phyloP scores from a whole-genome alignment of 2,113 vertebrate species.

The Lathamus discolor region DNA sequence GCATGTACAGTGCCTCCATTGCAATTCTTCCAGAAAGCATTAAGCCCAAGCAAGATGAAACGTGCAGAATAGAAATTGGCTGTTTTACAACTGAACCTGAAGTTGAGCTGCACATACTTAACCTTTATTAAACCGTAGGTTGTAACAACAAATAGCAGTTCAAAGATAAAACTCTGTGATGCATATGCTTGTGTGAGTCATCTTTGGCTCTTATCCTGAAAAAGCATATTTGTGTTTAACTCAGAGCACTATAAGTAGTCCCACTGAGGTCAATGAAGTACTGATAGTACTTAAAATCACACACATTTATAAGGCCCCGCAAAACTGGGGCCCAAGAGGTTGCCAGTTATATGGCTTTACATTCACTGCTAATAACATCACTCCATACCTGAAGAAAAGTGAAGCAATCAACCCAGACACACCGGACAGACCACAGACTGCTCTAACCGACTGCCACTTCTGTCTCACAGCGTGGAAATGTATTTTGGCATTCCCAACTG shows the following conservation, averaged over 20 bases:
- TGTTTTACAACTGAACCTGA: neutral
- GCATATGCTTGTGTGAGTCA: neutral
- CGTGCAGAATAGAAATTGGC: neutral
- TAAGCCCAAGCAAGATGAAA: conserved; percentile 5
- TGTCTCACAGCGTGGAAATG: accelerated
- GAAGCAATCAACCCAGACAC: neutral
- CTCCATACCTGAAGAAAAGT: neutral
- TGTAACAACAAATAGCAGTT: neutral
- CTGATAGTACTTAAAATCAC: conserved; percentile 8
- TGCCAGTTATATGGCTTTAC: neutral
- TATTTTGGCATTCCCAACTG: neutral
- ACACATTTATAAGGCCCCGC: neutral
- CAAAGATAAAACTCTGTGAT: conserved; percentile 10
- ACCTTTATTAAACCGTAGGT: conserved; percentile 26
- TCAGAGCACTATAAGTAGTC: neutral
- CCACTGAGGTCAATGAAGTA: conserved; percentile 21
- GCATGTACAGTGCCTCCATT: neutral
- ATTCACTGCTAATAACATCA: neutral
- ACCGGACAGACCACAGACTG: neutral
- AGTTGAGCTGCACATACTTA: conserved; percentile 19
- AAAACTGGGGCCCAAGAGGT: neutral
- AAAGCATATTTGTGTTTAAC: neutral
- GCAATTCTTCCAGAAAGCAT: conserved; percentile 26
- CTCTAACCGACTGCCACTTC: neutral
- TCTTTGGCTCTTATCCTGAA: conserved; percentile 14